Evolutionary conservation across 2,888 invertebrate species (phyloP), one percentile per base, ranked within the genome.

Genomic region (Brachyptera risi): DNA sequence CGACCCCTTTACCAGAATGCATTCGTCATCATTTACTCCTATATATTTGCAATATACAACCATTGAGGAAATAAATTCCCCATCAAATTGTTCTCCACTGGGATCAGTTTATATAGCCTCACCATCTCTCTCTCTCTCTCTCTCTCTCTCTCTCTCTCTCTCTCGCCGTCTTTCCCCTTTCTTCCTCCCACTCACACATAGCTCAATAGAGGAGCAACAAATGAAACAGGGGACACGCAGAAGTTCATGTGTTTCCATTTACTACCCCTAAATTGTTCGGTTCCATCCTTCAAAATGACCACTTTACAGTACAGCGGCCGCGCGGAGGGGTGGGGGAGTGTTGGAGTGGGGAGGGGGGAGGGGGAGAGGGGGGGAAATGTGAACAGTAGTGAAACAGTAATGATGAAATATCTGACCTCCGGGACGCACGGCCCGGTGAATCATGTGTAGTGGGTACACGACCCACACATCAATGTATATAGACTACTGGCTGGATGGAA

Each of bases 351-450:
- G n/a, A 35, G 17, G 23, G 60, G 49, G 23, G 62, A 19, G 37
- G 21, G 49, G 15, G 50, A 9, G 31, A 13, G 15, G 37, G 19
- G 35, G n/a, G 17, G 62, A 71, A 70, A 71, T 35, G 54, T 54
- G 54, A 54, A 54, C 54, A 54, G 54, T 54, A 54, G 54, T 54
- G 54, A 54, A 54, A 54, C 67, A 67, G 71, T 78, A 79, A 78
- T 77, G 78, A 78, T 78, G 77, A 79, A 76, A 78, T 77, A 78
- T 76, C 72, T 73, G 70, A 69, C 78, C 73, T 69, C 67, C 69
- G 78, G 78, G 78, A 76, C 68, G 65, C 26, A 38, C 13, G 23
- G 19, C 47, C 38, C 67, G 54, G 73, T 78, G 77, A 77, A 76
- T 78, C 78, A 79, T 78, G 73, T 66, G 67, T 47, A 65, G 64